Base-by-base conservation (phyloP, 2,113 vertebrate species). In the Silurus asotus region DNA sequence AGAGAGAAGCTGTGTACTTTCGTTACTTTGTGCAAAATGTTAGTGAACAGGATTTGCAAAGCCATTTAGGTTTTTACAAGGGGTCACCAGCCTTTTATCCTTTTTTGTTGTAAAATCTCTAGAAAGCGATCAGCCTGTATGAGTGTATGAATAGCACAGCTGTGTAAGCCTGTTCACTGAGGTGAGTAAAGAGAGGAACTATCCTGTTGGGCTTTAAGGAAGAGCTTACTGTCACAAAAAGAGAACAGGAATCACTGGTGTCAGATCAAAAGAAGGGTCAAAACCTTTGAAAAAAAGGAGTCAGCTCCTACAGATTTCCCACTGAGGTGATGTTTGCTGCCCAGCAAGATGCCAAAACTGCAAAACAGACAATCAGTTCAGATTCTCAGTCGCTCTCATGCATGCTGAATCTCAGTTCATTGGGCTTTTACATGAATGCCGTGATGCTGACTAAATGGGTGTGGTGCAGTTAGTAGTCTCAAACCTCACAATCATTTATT, bases 41-140 rank as follows among this genome's bases (percentile, higher is more conserved):
- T 69, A 49, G 17, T 23, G 1, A 20, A 10, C 70, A 74, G 45
- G 45, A 75, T 19, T 75, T 6, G 49, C 48, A 51, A 75, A 53
- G 72, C 13, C 53, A 76, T 76, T 55, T 5, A 65, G 10, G 20
- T n/a, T 75, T 75, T 51, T 51, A 11, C n/a, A 13, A 23, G 53
- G 67, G 65, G 81, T 88, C 61, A 72, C 14, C 23, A 74, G 28
- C 45, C 48, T 74, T 86, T 88, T 67, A 70, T 72, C 59, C 56
- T 81, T 62, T 83, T 84, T 84, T 83, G 62, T 88, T 62, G 13
- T 84, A 86, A 86, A 86, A 81, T 82, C 72, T 77, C 59, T 81
- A n/a, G 65, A 64, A 19, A 67, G 51, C 15, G 81, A 86, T 84
- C 75, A 84, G 86, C 82, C 65, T 67, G 8, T 64, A 75, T 53